Base-by-base conservation (phyloP, 2,113 vertebrate species). In the Mus musculus region DNA sequence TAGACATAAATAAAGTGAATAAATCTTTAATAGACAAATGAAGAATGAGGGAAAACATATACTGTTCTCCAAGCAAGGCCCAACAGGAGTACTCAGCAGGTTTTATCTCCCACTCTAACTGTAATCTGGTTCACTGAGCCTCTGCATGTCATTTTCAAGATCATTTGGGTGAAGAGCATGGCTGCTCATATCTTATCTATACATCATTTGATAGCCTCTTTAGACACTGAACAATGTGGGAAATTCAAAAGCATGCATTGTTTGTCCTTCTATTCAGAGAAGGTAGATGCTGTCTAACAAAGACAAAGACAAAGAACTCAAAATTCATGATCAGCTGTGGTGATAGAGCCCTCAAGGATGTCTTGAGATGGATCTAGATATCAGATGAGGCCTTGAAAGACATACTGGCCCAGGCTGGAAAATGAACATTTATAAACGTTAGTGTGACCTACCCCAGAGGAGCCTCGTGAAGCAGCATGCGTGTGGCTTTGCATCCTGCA, bases 191-290 rank as follows among this genome's bases (percentile, higher is more conserved):
- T 69, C 88, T 33, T 7, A 49, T 92, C 20, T 71, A 87, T 90
- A 91, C 82, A 91, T 95, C 52, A 89, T 88, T 89, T 82, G 91
- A 92, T 94, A 86, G 61, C 42, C 12, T 95, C 46, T 94, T 77
- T 81, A 69, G 24, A 13, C 36, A 86, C 78, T 86, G 46, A 95
- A 13, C 20, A 46, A 91, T 82, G 26, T 86, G 67, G 39, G 59
- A 95, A 94, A 94, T 90, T 90, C 56, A 77, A 94, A 89, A 56
- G 30, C 17, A n/a, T 69, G 12, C 10, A 86, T 19, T 67, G 36
- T 65, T 93, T 73, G 13, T 39, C 33, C 14, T 12, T 63, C 10
- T 12, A 75, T 0, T 61, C 80, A 39, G 14, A 76, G 1, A 17
- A 12, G 71, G 9, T 46, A 9, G 5, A 67, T 88, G 16, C 19